Evolutionary conservation across 1,140 invertebrate species (phyloP), one percentile per base, ranked within the genome.

Genomic region (Drosophila pseudoananassae): DNA sequence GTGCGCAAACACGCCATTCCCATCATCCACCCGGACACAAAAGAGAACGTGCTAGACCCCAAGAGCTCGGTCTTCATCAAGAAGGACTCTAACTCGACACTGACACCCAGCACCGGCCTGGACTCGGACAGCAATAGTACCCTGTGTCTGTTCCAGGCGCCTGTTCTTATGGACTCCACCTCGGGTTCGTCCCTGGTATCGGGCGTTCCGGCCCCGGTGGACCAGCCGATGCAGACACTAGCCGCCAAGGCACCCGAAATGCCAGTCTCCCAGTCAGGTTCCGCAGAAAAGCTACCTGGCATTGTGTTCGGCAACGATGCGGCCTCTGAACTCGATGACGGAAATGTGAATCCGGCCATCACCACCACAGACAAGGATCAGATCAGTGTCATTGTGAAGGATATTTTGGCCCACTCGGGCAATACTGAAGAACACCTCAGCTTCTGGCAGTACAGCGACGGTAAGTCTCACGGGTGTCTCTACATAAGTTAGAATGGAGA

Each of bases 21-120:
- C 10, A 91, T 91, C 6, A 91, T 91, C 53, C 64, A 91, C 64
- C 90, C 90, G 15, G 76, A 78, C 23, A 91, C 90, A 14, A 64
- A 76, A n/a, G 83, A 91, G 58, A 68, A 85, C 56, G 69, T 91
- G 5, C 12, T 89, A 14, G 78, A 91, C 40, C 56, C 78, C 12
- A 87, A 51, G 4, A 87, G 79, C 14, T 78, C 83, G 33, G 75
- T 79, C 14, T 83, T 82, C 25, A 76, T 47, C 1, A 79, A 79
- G 7, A 76, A 74, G 40, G 83, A 87, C 31, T 66, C 82, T 1
- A 76, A 63, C 55, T 58, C 54, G 7, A 80, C 69, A 6, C 61
- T 80, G 7, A 75, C 76, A 14, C 65, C 71, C 6, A 56, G 47
- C 56, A 77, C 73, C 4, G 53, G 23, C 3, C 17, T 60, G 25